phyloP scores from a whole-genome alignment of 2,797 vertebrate species.

The Chloroceryle inda region DNA sequence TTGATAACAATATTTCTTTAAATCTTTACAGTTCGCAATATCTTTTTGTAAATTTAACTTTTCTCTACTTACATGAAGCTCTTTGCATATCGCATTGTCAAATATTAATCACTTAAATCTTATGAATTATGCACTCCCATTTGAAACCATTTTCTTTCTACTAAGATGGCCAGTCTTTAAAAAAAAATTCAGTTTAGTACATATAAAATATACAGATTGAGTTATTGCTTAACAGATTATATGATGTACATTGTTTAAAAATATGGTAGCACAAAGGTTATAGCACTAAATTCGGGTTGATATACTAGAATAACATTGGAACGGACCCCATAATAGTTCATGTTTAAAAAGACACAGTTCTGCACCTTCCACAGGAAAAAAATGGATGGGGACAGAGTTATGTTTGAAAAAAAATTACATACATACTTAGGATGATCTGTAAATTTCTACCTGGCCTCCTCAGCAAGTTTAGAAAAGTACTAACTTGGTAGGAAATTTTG shows the following conservation, averaged over 20 bases:
- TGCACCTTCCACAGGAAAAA: background rate
- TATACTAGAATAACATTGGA: background rate
- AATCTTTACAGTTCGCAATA: background rate
- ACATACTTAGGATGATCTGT: background rate
- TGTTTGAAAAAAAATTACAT: background rate
- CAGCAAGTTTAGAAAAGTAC: background rate
- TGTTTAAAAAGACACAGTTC: background rate
- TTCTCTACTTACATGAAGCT: background rate
- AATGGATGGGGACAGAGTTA: background rate
- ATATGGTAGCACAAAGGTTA: background rate
- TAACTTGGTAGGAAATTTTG: background rate
- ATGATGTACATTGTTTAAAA: background rate
- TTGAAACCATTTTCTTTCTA: background rate
- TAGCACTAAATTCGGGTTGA: background rate
- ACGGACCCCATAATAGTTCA: background rate
- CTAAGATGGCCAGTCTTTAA: background rate
- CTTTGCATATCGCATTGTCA: background rate
- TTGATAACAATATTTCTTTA: background rate
- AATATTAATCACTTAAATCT: background rate
- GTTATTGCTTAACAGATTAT: background rate
- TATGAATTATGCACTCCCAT: background rate
- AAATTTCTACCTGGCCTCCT: background rate
- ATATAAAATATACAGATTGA: background rate
- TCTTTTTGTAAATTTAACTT: background rate
- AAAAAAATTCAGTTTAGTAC: background rate